phyloP scores from a whole-genome alignment of 1,140 invertebrate genomes.

The Eueides isabella region DNA sequence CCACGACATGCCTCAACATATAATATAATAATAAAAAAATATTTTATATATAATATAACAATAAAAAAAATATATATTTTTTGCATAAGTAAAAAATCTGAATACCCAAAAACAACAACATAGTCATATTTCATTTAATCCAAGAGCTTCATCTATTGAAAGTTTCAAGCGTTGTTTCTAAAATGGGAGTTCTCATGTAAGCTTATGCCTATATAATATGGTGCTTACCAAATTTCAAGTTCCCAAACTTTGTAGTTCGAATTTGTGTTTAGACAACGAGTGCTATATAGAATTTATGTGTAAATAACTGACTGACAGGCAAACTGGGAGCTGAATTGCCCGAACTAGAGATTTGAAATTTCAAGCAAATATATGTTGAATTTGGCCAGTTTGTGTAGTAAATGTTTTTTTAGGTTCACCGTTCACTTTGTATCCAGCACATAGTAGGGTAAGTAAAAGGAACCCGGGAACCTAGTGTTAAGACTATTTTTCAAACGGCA shows the following conservation, averaged over 20 bases:
- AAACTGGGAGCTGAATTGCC: background rate
- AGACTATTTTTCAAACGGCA: too few species aligned
- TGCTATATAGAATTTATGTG: background rate
- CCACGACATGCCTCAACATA: too few species aligned
- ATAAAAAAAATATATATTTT: too few species aligned
- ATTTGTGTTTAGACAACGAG: constrained; percentile 5
- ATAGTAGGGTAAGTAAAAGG: background rate
- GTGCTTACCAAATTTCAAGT: constrained; percentile 3
- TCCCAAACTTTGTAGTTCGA: background rate
- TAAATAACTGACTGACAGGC: background rate
- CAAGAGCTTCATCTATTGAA: background rate
- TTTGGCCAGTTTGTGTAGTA: background rate
- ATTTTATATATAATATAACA: too few species aligned
- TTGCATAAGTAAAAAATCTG: too few species aligned
- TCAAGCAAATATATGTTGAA: background rate
- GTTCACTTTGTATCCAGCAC: background rate
- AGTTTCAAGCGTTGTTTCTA: background rate
- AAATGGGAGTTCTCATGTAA: background rate
- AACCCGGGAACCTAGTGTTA: background rate
- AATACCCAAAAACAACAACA: too few species aligned
- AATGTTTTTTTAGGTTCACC: background rate
- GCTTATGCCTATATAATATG: background rate
- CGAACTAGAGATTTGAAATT: background rate
- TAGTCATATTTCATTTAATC: background rate
- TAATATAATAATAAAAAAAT: too few species aligned